Conservation (phyloP, 2,797 vertebrate species). For the Melanotaenia trifasciata region DNA sequence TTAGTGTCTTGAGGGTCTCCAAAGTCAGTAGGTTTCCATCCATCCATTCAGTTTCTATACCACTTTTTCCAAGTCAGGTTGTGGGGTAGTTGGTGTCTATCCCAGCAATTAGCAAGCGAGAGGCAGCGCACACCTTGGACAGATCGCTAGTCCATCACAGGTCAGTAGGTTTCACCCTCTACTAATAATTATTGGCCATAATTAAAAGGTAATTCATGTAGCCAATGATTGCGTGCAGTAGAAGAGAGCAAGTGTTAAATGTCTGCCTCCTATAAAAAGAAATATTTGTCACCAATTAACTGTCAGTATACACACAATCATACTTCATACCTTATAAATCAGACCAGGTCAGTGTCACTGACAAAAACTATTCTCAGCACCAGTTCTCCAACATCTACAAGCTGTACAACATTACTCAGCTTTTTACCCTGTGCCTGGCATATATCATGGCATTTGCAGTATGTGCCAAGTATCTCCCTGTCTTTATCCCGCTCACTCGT, state of each 20-base stretch:
- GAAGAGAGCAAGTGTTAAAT: background rate
- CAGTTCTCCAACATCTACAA: conserved; percentile 29
- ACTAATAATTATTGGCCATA: background rate
- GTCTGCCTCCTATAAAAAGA: background rate
- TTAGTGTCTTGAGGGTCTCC: background rate
- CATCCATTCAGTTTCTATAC: too few relatives aligned
- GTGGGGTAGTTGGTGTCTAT: too few relatives aligned
- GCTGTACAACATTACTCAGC: conserved; percentile 54
- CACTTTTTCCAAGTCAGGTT: too few relatives aligned
- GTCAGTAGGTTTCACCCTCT: background rate
- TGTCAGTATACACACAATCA: background rate
- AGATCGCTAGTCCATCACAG: too few relatives aligned
- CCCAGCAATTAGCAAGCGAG: too few relatives aligned
- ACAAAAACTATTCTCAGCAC: conserved; percentile 20
- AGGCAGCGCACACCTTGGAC: too few relatives aligned
- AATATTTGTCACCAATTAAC: conserved; percentile 27
- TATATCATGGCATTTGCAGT: conserved; percentile 39
- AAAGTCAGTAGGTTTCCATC: background rate
- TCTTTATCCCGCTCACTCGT: conserved; percentile 17
- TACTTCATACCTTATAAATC: conserved; percentile 18
- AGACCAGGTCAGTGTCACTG: conserved; percentile 25
- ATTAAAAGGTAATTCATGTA: background rate
- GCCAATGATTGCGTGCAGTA: background rate
- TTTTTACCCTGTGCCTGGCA: conserved; percentile 58
- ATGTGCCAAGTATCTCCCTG: conserved; percentile 44